Conservation (phyloP, 2,113 vertebrate species). For the Odontophorus gujanensis region DNA sequence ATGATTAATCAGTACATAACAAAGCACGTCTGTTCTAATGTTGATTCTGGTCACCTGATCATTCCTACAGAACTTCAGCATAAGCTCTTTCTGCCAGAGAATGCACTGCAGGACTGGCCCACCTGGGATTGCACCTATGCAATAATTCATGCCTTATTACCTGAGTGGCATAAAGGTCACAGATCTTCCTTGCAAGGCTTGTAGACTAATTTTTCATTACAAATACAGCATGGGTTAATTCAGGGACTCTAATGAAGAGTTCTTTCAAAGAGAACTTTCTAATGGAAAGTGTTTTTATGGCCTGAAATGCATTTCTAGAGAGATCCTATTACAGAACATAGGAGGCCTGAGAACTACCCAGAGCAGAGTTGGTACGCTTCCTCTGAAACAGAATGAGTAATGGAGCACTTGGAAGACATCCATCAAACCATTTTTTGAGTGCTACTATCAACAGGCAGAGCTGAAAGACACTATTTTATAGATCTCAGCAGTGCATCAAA, state of each 20-base stretch:
- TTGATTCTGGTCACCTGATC: background rate
- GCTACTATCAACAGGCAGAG: slow-evolving; percentile 52
- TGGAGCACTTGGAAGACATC: too few species aligned
- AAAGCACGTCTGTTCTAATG: background rate
- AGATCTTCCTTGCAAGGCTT: background rate
- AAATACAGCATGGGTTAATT: background rate
- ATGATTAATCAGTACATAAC: background rate
- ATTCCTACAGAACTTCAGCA: background rate
- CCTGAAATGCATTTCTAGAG: background rate
- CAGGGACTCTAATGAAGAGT: background rate
- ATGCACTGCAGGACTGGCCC: background rate
- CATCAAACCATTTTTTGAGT: slow-evolving; percentile 38
- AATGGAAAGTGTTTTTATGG: background rate
- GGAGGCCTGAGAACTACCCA: background rate
- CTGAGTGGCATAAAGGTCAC: background rate
- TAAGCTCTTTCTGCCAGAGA: background rate
- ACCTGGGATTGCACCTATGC: background rate
- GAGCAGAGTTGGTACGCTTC: background rate
- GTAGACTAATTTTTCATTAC: background rate
- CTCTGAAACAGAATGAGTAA: slow-evolving; percentile 11
- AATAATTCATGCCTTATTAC: background rate
- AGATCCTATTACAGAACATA: background rate
- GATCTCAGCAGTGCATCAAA: slow-evolving; percentile 60
- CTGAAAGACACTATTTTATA: background rate
- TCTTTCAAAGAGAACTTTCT: background rate